A percentile compares a stretch with the other conserved stretches of the same genome.
Conservation (phyloP, 2,113 vertebrate genomes). For the Oryzias melastigma region DNA sequence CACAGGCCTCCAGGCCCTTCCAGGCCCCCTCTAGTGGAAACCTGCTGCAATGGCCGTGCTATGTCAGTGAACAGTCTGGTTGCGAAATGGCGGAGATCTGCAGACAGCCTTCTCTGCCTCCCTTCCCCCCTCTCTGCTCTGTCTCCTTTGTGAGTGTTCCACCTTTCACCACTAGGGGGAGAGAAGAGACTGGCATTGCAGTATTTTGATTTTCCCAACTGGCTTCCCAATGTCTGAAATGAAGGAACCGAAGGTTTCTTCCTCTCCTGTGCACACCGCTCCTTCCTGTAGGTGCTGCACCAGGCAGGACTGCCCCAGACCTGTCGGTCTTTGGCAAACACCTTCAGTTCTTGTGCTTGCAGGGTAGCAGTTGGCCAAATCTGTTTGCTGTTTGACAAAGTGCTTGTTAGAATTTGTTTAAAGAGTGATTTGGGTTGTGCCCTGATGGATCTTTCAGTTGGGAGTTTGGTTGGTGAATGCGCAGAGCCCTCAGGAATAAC, state of each 20-base stretch:
- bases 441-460: constrained; percentile 16
- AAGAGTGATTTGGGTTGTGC: constrained; percentile 8
- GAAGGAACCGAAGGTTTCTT: constrained; percentile 15
- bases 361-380: constrained; percentile 14
- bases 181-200: constrained; percentile 46
- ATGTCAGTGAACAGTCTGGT: constrained; percentile 86
- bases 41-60: constrained; percentile 55
- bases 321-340: constrained; percentile 43
- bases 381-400: constrained; percentile 27
- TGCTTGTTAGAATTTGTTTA: constrained; percentile 12
- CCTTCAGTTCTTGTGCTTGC: constrained; percentile 4
- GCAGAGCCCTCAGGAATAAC: constrained; percentile 7
- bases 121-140: constrained; percentile 62
- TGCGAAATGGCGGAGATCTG: constrained; percentile 85
- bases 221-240: constrained; percentile 28
- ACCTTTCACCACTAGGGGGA: constrained; percentile 82
- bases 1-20: constrained; percentile 33
- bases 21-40: constrained; percentile 62
- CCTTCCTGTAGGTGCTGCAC: constrained; percentile 25
- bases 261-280: constrained; percentile 23
- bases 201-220: constrained; percentile 17
- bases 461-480: constrained; percentile 4
- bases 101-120: constrained; percentile 70
- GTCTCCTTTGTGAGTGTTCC: constrained; percentile 71
- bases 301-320: constrained; percentile 17